Percentiles rank a stretch among this genome's conserved stretches.
Evolutionary conservation across 2,797 vertebrate species (phyloP).

Genomic region (Mus minutoides): DNA sequence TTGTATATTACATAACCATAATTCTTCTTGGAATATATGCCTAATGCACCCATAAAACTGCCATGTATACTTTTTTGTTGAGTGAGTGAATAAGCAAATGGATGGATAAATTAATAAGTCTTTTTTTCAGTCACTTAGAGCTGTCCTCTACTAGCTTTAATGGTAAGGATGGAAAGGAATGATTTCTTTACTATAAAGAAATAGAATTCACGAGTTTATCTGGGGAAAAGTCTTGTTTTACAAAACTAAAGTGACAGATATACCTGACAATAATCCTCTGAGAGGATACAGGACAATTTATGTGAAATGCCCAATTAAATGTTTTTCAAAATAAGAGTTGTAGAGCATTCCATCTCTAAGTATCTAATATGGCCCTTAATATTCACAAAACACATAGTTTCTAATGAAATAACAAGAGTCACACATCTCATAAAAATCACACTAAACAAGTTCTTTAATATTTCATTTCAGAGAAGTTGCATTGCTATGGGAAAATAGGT

Average conservation of each 20-base stretch:
- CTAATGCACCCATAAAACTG: background rate
- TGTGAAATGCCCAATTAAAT: background rate
- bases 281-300: background rate
- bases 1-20: background rate
- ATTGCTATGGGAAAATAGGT: background rate
- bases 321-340: background rate
- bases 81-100: background rate
- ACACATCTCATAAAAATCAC: background rate
- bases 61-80: background rate
- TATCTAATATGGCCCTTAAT: background rate
- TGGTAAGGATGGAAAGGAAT: background rate
- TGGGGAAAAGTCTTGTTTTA: background rate
- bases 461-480: background rate
- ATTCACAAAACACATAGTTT: background rate
- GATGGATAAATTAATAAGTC: background rate
- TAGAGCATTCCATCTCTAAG: background rate
- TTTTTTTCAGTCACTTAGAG: background rate
- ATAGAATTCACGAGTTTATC: background rate
- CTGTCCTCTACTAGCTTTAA: background rate
- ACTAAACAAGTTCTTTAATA: background rate
- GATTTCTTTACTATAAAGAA: background rate
- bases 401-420: background rate
- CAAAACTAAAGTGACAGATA: constrained; percentile 21
- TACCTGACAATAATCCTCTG: background rate
- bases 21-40: background rate